Evolutionary conservation across 2,797 vertebrate genomes (phyloP).

Genomic region (Pteronotus mesoamericanus): DNA sequence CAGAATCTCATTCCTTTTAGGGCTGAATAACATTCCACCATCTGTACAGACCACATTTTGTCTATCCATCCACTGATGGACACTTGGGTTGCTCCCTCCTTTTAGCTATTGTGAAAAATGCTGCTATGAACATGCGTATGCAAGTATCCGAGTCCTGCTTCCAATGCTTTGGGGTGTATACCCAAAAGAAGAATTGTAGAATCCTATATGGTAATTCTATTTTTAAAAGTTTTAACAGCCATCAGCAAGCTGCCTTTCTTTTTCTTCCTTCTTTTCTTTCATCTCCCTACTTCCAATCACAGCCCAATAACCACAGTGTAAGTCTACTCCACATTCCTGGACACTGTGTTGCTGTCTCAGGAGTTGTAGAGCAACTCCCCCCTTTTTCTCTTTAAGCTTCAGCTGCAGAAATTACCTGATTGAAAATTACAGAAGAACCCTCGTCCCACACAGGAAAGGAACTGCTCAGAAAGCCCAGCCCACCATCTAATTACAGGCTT

Average conservation of each 20-base stretch:
- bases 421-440: conserved; percentile 35
- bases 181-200: background rate
- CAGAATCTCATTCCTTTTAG: background rate
- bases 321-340: background rate
- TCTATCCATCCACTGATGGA: background rate
- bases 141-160: background rate
- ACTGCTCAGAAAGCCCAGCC: background rate
- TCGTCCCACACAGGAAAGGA: conserved; percentile 2
- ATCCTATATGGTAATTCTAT: background rate
- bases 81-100: background rate
- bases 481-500: conserved; percentile 72
- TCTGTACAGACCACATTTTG: background rate
- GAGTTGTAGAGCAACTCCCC: background rate
- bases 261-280: background rate
- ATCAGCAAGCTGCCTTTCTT: background rate
- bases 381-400: background rate
- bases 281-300: background rate
- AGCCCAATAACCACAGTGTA: background rate
- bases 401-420: conserved; percentile 50
- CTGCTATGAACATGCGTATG: background rate
- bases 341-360: background rate
- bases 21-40: background rate
- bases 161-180: background rate
- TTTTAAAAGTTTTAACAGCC: background rate
- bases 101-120: background rate